A percentile compares a stretch with the other conserved stretches of the same genome.
phyloP scores from a whole-genome alignment of 2,113 vertebrate species.

The Gallinago jamesoni region DNA sequence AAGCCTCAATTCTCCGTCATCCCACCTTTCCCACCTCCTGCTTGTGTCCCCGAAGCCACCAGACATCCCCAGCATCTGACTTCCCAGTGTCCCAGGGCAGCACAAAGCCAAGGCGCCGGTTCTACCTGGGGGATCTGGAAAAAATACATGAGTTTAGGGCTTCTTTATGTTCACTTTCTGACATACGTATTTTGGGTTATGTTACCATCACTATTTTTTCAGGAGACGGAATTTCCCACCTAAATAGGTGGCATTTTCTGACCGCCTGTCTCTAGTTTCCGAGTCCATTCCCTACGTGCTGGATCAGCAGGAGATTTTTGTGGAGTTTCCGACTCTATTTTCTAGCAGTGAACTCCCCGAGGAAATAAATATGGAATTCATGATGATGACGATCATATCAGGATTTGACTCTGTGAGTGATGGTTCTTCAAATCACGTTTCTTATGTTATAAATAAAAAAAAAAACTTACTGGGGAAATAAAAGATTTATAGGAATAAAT shows the following conservation, averaged over 20 bases:
- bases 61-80: background rate
- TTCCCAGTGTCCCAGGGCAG: background rate
- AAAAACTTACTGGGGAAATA: background rate
- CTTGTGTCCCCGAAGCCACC: background rate
- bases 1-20: background rate
- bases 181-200: background rate
- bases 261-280: background rate
- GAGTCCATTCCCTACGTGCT: background rate
- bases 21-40: background rate
- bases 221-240: background rate
- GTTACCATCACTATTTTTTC: background rate
- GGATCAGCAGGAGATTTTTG: conserved; percentile 23
- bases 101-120: background rate
- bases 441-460: background rate
- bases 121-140: background rate
- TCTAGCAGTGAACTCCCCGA: conserved; percentile 31
- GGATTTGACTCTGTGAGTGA: background rate
- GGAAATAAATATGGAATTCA: conserved; percentile 15
- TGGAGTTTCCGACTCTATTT: conserved; percentile 31
- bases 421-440: background rate
- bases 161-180: background rate
- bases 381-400: background rate
- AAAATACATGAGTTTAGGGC: background rate
- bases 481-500: conserved; percentile 2
- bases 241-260: background rate